Evolutionary conservation across 2,888 invertebrate species (phyloP), one percentile per base, ranked within the genome.

Genomic region (Synergus japonicus): DNA sequence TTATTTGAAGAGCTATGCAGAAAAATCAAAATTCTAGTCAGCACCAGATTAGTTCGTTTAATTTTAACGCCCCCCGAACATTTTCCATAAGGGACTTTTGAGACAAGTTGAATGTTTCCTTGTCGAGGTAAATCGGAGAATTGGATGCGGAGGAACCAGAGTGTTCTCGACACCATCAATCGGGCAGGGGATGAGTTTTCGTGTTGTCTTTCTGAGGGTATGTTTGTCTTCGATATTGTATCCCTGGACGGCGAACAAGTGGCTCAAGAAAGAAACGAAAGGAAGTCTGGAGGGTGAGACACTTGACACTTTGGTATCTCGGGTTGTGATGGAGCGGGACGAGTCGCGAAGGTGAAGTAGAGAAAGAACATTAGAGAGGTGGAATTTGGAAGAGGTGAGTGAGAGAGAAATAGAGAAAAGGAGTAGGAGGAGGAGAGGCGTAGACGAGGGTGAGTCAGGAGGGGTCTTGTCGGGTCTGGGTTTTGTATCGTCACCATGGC

Each of bases 401-500:
- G 82, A 81, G 83, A 60, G 58, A 73, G 77, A 58, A 76, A 49
- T 81, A 84, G 82, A 81, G 77, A 83, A 82, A 84, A 84, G 81
- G 83, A 83, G 84, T 82, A 79, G 83, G 83, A 83, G 84, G 82
- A 79, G 83, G 83, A 81, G 80, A 81, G 84, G 83, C 69, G 78
- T 60, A 79, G 80, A 54, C 76, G 81, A 76, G 79, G 80, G 78
- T 76, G 82, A 69, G 79, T 77, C 81, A 80, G 80, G 83, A 85
- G 81, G 82, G 81, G 83, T 85, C 82, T 81, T 82, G 82, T 15
- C 80, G 81, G 85, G 85, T 85, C 88, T 88, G 88, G 88, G 88
- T 88, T 89, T 89, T 89, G 90, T 90, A 90, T 88, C 89, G 92
- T 92, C 85, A 84, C 89, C 91, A 92, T 92, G 88, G 92, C 87